A percentile compares a stretch with the other conserved stretches of the same genome.
These are phyloP conservation scores for Melospiza melodia DNA, from an alignment of 2,113 vertebrate genomes.

Conservation along the genomic window DNA sequence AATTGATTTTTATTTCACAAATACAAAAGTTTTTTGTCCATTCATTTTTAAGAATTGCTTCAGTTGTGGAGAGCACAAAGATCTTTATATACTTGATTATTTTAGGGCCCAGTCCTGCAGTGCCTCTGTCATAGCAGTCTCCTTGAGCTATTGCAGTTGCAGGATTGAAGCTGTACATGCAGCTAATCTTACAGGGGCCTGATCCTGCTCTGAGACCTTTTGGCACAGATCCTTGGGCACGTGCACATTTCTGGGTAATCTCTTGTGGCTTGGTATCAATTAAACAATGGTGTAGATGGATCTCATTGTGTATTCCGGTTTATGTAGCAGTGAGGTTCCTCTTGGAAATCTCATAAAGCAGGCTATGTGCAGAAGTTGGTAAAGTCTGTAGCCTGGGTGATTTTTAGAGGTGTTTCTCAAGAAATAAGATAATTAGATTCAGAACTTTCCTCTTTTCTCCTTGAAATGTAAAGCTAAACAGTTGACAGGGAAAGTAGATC, in stretches of 20 bases:
- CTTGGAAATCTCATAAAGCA: background rate
- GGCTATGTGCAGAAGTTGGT: background rate
- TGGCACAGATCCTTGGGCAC: background rate
- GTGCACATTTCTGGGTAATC: background rate
- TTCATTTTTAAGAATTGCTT: constrained; percentile 29
- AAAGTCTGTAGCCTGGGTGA: background rate
- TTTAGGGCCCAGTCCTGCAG: background rate
- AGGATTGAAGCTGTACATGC: background rate
- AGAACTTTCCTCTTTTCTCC: background rate
- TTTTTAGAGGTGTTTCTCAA: background rate
- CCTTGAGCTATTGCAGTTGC: background rate
- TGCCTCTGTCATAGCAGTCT: background rate
- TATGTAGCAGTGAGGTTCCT: background rate
- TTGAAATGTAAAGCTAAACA: background rate
- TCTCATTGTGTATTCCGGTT: background rate
- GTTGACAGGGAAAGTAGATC: background rate
- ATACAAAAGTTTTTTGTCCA: background rate
- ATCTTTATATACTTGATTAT: background rate
- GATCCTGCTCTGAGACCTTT: background rate
- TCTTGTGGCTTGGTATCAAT: constrained; percentile 15
- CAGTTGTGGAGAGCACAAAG: background rate
- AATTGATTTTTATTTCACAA: constrained; percentile 33
- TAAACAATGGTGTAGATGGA: background rate
- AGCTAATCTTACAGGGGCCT: background rate
- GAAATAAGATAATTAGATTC: background rate